These are phyloP conservation scores for Trachelus tabidus DNA, from an alignment of 2,888 invertebrate species.

Conservation along the genomic window DNA sequence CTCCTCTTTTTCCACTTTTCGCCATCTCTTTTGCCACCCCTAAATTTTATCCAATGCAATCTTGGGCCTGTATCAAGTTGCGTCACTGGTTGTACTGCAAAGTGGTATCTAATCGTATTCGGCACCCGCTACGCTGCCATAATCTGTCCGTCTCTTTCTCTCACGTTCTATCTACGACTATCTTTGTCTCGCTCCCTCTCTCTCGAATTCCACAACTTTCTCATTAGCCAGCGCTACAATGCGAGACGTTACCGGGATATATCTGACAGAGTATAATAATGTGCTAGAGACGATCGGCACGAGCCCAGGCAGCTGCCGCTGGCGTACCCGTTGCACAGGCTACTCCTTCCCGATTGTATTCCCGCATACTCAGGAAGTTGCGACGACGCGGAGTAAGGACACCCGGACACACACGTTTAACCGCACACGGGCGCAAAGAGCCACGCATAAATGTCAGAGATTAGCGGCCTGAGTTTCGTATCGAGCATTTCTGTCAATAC, in stretches of 20 bases:
- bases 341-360: constrained; percentile 23
- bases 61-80: background rate
- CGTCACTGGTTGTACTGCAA: background rate
- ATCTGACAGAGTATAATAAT: constrained; percentile 52
- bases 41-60: background rate
- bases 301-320: constrained; percentile 7
- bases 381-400: constrained; percentile 16
- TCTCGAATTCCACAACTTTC: constrained; percentile 47
- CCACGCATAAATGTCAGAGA: constrained; percentile 60
- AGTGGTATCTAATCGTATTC: background rate
- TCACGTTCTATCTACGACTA: background rate
- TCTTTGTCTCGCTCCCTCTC: background rate
- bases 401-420: constrained; percentile 20
- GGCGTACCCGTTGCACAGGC: constrained; percentile 44
- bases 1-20: background rate
- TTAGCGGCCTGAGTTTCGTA: constrained; percentile 57
- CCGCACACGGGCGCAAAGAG: constrained; percentile 33
- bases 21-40: background rate
- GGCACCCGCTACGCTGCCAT: background rate
- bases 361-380: constrained; percentile 23
- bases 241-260: constrained; percentile 45
- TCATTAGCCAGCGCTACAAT: constrained; percentile 62
- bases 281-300: constrained; percentile 51
- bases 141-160: constrained; percentile 13
- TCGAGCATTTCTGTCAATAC: constrained; percentile 63